Base-by-base conservation (phyloP, 2,797 vertebrate genomes). In the Neosilurus mollespiculum region DNA sequence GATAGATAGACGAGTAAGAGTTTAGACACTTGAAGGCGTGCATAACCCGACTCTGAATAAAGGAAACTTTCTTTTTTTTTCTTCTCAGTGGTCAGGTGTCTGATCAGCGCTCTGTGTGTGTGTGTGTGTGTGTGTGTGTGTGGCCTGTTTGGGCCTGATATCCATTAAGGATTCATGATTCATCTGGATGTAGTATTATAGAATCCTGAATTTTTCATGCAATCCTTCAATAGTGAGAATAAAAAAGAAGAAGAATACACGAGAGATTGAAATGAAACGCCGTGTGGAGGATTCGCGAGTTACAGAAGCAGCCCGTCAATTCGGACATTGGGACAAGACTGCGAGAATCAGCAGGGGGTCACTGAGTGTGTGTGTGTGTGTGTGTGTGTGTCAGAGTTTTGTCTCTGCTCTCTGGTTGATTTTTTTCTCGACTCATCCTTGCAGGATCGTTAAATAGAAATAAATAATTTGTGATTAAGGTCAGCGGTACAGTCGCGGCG, bases 161-260 rank as follows among this genome's bases (percentile, higher is more conserved):
- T 88, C 85, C 92, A 95, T 94, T 93, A 94, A 93, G 91, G 90
- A 94, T 95, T 94, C 88, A 93, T 95, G 92, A 94, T 91, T 94
- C 92, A 94, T 94, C 93, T 93, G 91, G 93, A 93, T 94, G 93
- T 93, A 88, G 90, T 93, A 94, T 93, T 94, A 94, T 93, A 93
- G 92, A 88, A 88, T 88, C 91, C 81, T 94, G 89, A 94, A 94
- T 94, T 93, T 94, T 94, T 94, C 88, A 95, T 94, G 92, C 87
- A 64, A 80, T 72, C 83, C 86, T 87, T 83, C 78, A 88, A 90
- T 89, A 87, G 88, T 86, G 91, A 89, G 86, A 73, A 26, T 88
- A 56, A 66, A 80, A 14, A 66, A 61, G 85, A 87, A 80, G 20
- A 54, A 67, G 66, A 26, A 12, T 51, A 80, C 85, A 88, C 83